phyloP scores from a whole-genome alignment of 2,113 vertebrate genomes.

The Ibidorhyncha struthersii region DNA sequence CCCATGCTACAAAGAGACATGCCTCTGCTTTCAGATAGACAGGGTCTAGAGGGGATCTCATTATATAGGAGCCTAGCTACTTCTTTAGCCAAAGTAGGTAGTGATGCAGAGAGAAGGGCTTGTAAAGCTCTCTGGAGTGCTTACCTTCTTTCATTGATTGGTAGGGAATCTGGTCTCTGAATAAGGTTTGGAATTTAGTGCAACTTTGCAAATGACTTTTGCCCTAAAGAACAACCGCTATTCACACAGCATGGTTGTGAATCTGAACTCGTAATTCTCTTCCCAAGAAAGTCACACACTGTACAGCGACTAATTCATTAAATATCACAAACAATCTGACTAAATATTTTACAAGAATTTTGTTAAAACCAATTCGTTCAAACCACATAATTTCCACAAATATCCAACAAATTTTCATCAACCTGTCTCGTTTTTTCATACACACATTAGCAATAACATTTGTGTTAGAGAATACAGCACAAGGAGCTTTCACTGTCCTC shows the following conservation, averaged over 20 bases:
- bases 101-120: background rate
- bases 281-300: background rate
- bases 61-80: background rate
- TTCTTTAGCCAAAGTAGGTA: background rate
- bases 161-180: background rate
- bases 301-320: background rate
- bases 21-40: background rate
- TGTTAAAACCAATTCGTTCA: background rate
- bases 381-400: background rate
- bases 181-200: background rate
- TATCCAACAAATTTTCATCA: background rate
- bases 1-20: background rate
- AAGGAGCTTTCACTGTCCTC: background rate
- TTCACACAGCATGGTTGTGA: fast-evolving
- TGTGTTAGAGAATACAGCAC: background rate
- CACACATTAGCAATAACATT: background rate
- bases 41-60: background rate
- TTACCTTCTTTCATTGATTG: background rate
- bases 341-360: background rate
- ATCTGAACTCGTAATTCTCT: background rate
- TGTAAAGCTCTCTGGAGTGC: background rate
- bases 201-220: background rate
- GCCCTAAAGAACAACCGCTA: background rate
- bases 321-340: background rate
- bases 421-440: background rate